These are phyloP conservation scores for Artemia sinica DNA, from an alignment of 2,888 invertebrate genomes.

Conservation along the genomic window DNA sequence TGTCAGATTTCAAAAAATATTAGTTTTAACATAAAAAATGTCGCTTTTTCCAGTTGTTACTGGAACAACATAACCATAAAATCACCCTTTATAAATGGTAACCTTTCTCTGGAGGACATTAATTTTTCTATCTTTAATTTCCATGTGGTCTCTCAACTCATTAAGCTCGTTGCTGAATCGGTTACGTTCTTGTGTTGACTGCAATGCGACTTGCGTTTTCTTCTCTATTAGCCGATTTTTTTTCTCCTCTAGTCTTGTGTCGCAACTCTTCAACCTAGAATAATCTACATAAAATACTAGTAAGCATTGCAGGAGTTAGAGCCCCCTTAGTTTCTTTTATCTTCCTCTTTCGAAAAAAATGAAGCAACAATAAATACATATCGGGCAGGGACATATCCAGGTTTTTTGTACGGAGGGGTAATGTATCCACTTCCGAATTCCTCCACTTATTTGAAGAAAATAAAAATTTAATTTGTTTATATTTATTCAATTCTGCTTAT, in stretches of 20 bases:
- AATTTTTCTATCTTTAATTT: constrained; percentile 90
- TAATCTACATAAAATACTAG: constrained; percentile 15
- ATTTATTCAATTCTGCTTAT: too few species aligned
- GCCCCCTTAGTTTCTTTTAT: neutral
- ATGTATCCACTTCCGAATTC: too few species aligned
- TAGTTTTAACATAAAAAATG: too few species aligned
- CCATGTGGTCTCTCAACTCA: constrained; percentile 86
- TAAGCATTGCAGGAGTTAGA: constrained; percentile 18
- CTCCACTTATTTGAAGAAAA: too few species aligned
- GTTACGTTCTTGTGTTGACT: constrained; percentile 64
- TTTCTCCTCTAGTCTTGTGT: constrained; percentile 78
- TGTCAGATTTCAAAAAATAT: too few species aligned
- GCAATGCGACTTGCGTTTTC: constrained; percentile 71
- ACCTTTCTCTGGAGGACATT: constrained; percentile 93
- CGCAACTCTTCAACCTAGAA: constrained; percentile 75
- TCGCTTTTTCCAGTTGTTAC: too few species aligned
- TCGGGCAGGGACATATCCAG: too few species aligned
- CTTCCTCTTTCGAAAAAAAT: too few species aligned
- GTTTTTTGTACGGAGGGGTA: too few species aligned
- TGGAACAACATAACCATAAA: too few species aligned
- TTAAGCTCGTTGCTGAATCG: constrained; percentile 62
- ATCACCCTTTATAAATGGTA: constrained; percentile 26
- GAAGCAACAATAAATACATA: too few species aligned
- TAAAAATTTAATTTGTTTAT: too few species aligned
- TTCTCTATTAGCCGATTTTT: constrained; percentile 87